A percentile compares a stretch with the other conserved stretches of the same genome.
Conservation (phyloP, 1,140 invertebrate species). For the Dufourea novaeangliae region DNA sequence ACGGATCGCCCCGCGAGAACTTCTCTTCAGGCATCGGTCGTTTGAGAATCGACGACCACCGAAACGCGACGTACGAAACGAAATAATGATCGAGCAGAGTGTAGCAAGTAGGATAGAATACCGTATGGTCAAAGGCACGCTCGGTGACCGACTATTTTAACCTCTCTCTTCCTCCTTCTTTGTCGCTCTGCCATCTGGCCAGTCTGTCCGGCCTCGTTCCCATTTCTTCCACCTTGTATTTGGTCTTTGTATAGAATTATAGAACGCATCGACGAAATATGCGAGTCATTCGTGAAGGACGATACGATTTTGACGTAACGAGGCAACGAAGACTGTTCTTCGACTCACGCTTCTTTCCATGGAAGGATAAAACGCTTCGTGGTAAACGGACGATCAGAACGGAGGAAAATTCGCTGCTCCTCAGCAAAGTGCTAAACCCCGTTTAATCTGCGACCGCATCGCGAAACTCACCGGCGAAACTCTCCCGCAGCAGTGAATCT, state of each 20-base stretch:
- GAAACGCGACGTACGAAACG: conserved; percentile 61
- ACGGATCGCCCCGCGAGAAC: too few relatives aligned
- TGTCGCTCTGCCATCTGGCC: not conserved
- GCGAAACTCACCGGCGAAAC: not conserved
- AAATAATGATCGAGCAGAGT: conserved; percentile 63
- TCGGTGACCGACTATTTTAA: conserved; percentile 62
- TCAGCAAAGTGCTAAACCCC: not conserved
- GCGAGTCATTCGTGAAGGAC: too few relatives aligned
- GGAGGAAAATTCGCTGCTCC: not conserved
- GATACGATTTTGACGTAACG: too few relatives aligned
- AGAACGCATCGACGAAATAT: too few relatives aligned
- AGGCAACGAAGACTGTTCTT: too few relatives aligned
- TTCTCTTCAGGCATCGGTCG: too few relatives aligned
- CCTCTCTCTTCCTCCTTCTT: conserved; percentile 1
- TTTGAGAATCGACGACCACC: conserved; percentile 20
- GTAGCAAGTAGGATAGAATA: conserved; percentile 70
- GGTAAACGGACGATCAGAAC: not conserved
- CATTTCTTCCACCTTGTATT: not conserved
- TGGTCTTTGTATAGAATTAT: not conserved
- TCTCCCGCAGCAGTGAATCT: too few relatives aligned
- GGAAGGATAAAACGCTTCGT: too few relatives aligned
- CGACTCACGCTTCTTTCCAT: too few relatives aligned
- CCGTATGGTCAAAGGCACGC: conserved; percentile 64
- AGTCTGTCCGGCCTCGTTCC: not conserved
- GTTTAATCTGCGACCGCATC: not conserved